Conservation (phyloP, 1,140 invertebrate genomes). For the Penaeus indicus region DNA sequence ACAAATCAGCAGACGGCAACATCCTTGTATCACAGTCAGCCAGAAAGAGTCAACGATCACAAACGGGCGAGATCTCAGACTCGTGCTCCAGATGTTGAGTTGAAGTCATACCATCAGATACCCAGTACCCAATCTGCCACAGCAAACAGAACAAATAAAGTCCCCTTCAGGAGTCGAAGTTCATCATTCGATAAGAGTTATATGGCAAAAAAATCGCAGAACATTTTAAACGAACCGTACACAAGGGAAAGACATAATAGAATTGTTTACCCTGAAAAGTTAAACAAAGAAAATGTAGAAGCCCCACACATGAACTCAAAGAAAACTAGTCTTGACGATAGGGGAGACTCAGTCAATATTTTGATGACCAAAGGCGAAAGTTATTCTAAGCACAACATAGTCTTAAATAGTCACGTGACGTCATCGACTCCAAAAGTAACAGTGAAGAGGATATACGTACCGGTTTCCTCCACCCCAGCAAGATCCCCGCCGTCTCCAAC, state of each 20-base stretch:
- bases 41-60: too few relatives aligned
- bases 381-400: slow-evolving; percentile 53
- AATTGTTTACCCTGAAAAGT: slow-evolving; percentile 23
- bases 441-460: slow-evolving; percentile 46
- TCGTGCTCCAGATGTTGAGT: too few relatives aligned
- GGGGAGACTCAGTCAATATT: slow-evolving; percentile 58
- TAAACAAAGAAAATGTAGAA: slow-evolving; percentile 49
- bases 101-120: not conserved
- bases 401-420: slow-evolving; percentile 38
- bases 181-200: too few relatives aligned
- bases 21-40: too few relatives aligned
- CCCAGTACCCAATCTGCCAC: not conserved
- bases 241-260: not conserved
- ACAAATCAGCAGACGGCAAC: too few relatives aligned
- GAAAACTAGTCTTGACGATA: slow-evolving; percentile 29
- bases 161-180: not conserved
- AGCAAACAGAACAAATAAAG: not conserved
- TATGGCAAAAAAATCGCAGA: too few relatives aligned
- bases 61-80: too few relatives aligned
- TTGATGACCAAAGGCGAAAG: slow-evolving; percentile 58
- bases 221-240: too few relatives aligned
- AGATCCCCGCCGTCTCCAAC: slow-evolving; percentile 49
- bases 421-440: slow-evolving; percentile 43
- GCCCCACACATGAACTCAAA: not conserved
- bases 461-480: slow-evolving; percentile 25